Conservation (phyloP, 2,113 vertebrate species). For the Lophius piscatorius region DNA sequence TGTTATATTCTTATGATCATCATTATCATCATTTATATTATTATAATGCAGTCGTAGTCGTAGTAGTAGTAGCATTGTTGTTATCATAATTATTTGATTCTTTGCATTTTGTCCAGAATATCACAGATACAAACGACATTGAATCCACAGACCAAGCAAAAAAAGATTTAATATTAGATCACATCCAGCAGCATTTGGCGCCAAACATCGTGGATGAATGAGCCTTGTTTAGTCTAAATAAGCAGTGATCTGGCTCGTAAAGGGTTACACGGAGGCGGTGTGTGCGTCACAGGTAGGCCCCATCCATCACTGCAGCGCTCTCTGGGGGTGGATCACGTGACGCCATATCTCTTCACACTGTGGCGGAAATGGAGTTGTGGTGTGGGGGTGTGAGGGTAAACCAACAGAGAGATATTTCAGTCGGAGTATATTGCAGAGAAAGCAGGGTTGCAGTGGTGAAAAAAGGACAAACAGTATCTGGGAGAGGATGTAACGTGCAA, state of each 20-base stretch:
- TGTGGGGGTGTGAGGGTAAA: constrained; percentile 16
- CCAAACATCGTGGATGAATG: no score
- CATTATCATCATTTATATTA: no score
- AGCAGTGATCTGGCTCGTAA: constrained; percentile 19
- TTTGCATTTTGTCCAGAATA: background rate
- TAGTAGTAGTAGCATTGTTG: no score
- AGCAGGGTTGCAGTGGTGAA: constrained; percentile 40
- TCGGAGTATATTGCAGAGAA: constrained; percentile 27
- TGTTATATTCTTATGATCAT: no score
- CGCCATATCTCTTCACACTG: constrained; percentile 52
- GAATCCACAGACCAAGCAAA: no score
- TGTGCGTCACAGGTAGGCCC: constrained; percentile 71
- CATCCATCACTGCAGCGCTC: constrained; percentile 47
- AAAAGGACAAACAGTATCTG: constrained; percentile 9
- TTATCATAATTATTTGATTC: background rate
- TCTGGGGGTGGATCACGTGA: constrained; percentile 69
- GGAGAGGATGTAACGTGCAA: constrained; percentile 32
- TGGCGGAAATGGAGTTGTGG: constrained; percentile 62
- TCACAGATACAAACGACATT: background rate
- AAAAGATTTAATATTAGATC: no score
- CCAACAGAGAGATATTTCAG: constrained; percentile 57
- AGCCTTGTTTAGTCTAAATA: no score
- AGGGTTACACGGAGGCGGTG: constrained; percentile 53
- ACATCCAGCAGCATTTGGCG: no score
- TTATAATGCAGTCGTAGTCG: no score